Evolutionary conservation across 2,113 vertebrate species (phyloP), one percentile per base, ranked within the genome.

Genomic region (Vulpes ferrilata): DNA sequence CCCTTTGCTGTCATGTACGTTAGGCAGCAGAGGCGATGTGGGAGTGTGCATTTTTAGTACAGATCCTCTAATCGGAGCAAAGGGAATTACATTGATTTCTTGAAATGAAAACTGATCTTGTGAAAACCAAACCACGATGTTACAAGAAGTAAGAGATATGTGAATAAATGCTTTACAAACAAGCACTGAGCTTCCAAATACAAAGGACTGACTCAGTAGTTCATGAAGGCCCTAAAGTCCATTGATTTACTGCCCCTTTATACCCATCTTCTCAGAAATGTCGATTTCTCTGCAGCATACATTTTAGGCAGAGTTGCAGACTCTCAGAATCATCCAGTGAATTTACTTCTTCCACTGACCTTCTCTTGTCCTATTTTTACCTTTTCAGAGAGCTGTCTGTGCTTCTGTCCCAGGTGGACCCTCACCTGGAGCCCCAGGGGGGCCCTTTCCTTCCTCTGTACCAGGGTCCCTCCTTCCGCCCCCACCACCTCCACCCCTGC

Each of bases 381-480:
- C 53, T 98, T 97, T 98, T 55, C 98, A 99, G 99, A 99, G 99
- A 84, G 99, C 99, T 0, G 97, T 99, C 84, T 99, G 98, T 95
- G 98, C 99, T 78, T 95, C 99, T 0, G 98, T 99, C 87, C 99
- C 99, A 0, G 99, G 98, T 67, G 99, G 98, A 67, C 98, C 99
- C 57, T 98, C 98, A 0, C 98, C 98, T 16, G 99, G 99, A 84
- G 99, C 99, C 81, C 99, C 99, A 11, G 99, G 99, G 20, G 99
- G 99, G 0, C 99, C 99, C 81, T 98, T 98, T 88, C 97, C 99
- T 76, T 96, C 98, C 38, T 96, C 98, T 35, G 98, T 98, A 43
- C 96, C 98, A 0, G 98, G 98, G 6, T 98, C 98, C 35, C 99
- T 99, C 6, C 88, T 99, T 80, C 98, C 99, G 60, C 98, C 98